Evolutionary conservation across 2,113 vertebrate species (phyloP).

Genomic region (Saguinus imperator): DNA sequence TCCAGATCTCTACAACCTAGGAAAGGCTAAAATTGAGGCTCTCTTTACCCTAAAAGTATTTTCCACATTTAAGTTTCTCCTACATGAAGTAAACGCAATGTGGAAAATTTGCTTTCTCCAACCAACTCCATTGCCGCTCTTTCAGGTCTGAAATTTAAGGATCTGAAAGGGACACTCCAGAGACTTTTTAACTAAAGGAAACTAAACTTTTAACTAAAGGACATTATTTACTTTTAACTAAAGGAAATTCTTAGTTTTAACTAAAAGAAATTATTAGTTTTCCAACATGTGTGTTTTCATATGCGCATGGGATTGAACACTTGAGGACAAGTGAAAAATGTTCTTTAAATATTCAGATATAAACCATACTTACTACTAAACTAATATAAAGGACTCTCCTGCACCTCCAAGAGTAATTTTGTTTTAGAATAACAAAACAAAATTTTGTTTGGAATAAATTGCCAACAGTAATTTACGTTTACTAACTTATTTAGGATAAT

Average conservation of each 20-base stretch:
- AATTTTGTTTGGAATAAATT: neutral
- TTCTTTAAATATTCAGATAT: slow-evolving; percentile 9
- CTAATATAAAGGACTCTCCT: neutral
- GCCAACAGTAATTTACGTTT: neutral
- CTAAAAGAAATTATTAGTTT: neutral
- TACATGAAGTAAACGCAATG: neutral
- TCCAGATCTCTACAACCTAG: neutral
- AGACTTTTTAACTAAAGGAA: neutral
- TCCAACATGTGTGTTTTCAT: neutral
- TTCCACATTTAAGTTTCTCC: neutral
- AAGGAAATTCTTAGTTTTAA: neutral
- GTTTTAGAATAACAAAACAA: neutral
- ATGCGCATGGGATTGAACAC: neutral
- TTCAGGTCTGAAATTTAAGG: neutral
- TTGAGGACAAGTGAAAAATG: neutral
- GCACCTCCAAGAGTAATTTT: neutral
- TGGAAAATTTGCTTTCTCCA: neutral
- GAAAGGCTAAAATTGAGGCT: neutral
- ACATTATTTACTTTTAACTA: too few species aligned
- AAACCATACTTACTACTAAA: neutral
- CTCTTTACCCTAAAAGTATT: slow-evolving; percentile 17
- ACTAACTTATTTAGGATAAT: slow-evolving; percentile 4
- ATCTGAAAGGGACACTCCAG: neutral
- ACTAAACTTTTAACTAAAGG: neutral
- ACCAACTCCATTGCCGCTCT: neutral